A percentile compares a stretch with the other conserved stretches of the same genome.
These are phyloP conservation scores for Fistularia tabacaria DNA, from an alignment of 2,797 vertebrate species.

Conservation along the genomic window DNA sequence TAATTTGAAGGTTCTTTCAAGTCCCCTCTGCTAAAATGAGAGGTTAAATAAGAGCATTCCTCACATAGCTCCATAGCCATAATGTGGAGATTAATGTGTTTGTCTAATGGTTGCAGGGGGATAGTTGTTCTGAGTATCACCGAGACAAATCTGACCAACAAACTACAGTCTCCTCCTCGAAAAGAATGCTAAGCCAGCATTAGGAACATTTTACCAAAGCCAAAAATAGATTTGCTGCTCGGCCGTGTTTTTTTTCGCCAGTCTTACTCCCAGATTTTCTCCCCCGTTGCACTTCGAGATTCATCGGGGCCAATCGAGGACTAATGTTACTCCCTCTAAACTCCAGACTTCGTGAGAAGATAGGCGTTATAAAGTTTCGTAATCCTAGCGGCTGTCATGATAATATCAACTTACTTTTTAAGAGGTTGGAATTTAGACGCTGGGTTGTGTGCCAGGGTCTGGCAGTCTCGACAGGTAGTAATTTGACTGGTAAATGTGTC, in stretches of 20 bases:
- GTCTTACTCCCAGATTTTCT: constrained; percentile 3
- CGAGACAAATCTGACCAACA: constrained; percentile 34
- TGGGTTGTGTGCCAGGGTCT: constrained; percentile 46
- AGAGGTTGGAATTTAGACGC: constrained; percentile 58
- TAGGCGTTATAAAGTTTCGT: constrained; percentile 34
- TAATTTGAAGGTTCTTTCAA: constrained; percentile 51
- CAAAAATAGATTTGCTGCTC: constrained; percentile 42
- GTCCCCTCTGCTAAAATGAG: constrained; percentile 31
- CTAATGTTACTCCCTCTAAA: constrained; percentile 46
- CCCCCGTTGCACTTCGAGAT: neutral
- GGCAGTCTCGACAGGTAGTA: constrained; percentile 57
- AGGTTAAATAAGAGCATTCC: constrained; percentile 60
- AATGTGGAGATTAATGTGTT: constrained; percentile 63
- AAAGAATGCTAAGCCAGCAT: constrained; percentile 20
- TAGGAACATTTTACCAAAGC: constrained; percentile 41
- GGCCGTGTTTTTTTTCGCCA: constrained; percentile 24
- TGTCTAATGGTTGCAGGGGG: constrained; percentile 45
- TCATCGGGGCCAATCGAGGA: constrained; percentile 18
- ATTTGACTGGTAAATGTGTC: constrained; percentile 76
- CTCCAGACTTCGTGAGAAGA: constrained; percentile 36
- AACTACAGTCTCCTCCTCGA: constrained; percentile 33
- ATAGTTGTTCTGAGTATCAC: constrained; percentile 33
- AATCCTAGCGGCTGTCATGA: constrained; percentile 50
- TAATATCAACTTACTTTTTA: constrained; percentile 60
- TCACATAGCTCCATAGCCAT: constrained; percentile 54